phyloP scores from a whole-genome alignment of 2,888 invertebrate genomes.

The Spodoptera littoralis region DNA sequence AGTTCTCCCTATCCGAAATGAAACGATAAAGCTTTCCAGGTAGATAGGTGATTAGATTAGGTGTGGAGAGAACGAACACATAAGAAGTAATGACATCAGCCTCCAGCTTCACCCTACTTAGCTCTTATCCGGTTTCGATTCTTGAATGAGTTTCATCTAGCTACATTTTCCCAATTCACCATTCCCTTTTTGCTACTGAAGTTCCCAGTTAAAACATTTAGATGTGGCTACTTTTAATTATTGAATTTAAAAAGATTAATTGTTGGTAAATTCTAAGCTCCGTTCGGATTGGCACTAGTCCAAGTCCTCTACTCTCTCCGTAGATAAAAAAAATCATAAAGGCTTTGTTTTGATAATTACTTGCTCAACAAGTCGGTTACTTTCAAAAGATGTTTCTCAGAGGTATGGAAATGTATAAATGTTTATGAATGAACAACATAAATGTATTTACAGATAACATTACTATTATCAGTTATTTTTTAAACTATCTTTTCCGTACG shows the following conservation, averaged over 20 bases:
- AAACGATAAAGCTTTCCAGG: conserved; percentile 47
- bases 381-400: too few species aligned
- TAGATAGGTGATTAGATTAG: conserved; percentile 58
- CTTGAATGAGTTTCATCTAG: conserved; percentile 50
- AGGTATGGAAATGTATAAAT: too few species aligned
- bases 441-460: too few species aligned
- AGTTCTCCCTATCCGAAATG: conserved; percentile 41
- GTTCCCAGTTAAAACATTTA: background rate
- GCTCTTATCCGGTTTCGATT: conserved; percentile 53
- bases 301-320: too few species aligned
- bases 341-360: too few species aligned
- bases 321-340: too few species aligned
- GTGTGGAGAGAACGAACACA: conserved; percentile 50
- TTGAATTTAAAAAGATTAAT: background rate
- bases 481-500: too few species aligned
- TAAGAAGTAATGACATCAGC: conserved; percentile 53
- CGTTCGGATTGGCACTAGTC: too few species aligned
- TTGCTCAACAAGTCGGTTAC: too few species aligned
- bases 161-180: conserved; percentile 21
- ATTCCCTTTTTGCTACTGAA: conserved; percentile 13
- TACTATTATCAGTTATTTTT: too few species aligned
- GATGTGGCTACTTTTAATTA: background rate
- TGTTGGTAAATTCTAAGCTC: too few species aligned
- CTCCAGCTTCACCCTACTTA: conserved; percentile 40
- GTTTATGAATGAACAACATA: too few species aligned